phyloP scores from a whole-genome alignment of 2,888 invertebrate species.

The Pycnomerus fuliginosus region DNA sequence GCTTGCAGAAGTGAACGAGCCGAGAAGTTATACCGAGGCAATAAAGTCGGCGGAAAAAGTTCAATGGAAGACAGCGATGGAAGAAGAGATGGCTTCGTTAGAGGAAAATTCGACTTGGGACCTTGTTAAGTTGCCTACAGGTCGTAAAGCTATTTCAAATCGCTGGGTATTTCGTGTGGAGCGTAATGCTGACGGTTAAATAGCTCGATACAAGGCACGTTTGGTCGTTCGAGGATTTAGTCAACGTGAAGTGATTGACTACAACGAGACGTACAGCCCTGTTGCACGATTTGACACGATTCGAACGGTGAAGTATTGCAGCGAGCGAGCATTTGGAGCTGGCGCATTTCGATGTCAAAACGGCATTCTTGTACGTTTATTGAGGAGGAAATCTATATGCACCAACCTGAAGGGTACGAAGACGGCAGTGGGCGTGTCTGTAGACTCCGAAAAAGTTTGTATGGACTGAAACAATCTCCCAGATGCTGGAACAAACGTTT shows the following conservation, averaged over 20 bases:
- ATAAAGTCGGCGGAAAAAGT: too few species aligned
- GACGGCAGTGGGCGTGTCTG: constrained; percentile 37
- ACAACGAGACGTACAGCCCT: constrained; percentile 37
- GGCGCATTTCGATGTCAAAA: constrained; percentile 36
- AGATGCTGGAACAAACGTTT: constrained; percentile 43
- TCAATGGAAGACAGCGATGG: too few species aligned
- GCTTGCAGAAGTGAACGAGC: too few species aligned
- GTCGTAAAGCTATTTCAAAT: constrained; percentile 1
- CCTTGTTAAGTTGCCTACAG: too few species aligned
- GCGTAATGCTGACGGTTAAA: background rate
- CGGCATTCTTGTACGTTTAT: constrained; percentile 32
- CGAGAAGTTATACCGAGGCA: too few species aligned
- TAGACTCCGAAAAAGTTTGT: constrained; percentile 39
- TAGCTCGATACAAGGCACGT: constrained; percentile 3
- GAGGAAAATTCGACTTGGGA: too few species aligned
- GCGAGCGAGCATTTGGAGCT: constrained; percentile 32
- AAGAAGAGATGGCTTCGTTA: too few species aligned
- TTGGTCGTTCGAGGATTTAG: background rate
- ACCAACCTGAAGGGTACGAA: constrained; percentile 34
- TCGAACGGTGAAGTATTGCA: constrained; percentile 30
- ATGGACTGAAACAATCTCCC: constrained; percentile 45
- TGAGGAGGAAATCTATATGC: constrained; percentile 26
- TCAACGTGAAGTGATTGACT: constrained; percentile 33
- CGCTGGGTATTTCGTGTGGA: background rate
- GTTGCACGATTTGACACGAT: constrained; percentile 34